Percentiles rank a stretch among this genome's conserved stretches.
These are phyloP conservation scores for Calyptommatus sinebrachiatus DNA, from an alignment of 2,113 vertebrate species.

Conservation along the genomic window DNA sequence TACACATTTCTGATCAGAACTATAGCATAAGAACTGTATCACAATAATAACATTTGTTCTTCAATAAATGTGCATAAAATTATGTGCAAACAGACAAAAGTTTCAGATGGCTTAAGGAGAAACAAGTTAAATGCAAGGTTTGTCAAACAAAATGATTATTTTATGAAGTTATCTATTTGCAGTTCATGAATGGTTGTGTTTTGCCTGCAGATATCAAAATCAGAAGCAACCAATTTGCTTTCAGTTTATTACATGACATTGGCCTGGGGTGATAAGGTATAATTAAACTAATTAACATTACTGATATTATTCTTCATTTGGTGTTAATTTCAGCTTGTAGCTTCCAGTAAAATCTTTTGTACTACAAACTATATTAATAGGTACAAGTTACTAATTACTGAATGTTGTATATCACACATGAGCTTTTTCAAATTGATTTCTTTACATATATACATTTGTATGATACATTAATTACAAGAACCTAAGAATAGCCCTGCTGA, in stretches of 20 bases:
- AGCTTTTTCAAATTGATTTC: no score
- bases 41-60: no score
- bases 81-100: not conserved
- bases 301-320: fast-evolving
- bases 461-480: no score
- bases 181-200: not conserved
- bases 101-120: not conserved
- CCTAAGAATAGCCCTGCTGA: no score
- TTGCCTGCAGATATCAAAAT: not conserved
- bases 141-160: not conserved
- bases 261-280: not conserved
- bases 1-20: no score
- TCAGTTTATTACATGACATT: not conserved
- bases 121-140: no score
- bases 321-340: not conserved
- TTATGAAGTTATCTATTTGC: not conserved
- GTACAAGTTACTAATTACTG: not conserved
- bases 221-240: not conserved
- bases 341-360: not conserved
- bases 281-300: not conserved
- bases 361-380: not conserved
- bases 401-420: no score
- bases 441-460: no score
- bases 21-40: no score
- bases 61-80: not conserved